Conservation (phyloP, 2,888 invertebrate genomes). For the Gari tellinella region DNA sequence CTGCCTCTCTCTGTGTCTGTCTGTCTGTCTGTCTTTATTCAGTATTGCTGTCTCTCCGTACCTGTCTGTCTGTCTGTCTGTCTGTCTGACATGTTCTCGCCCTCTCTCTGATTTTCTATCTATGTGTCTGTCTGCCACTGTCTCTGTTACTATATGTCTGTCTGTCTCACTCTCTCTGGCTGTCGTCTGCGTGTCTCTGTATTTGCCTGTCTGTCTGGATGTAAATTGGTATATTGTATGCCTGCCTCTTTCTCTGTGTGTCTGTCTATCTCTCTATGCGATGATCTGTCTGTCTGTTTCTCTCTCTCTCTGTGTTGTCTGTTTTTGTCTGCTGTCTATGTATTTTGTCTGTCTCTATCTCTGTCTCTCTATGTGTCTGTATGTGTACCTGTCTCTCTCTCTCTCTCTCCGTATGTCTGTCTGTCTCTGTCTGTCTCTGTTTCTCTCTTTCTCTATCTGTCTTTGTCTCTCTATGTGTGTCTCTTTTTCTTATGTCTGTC, state of each 20-base stretch:
- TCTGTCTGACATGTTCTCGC: background rate
- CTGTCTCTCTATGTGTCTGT: background rate
- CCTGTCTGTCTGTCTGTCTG: background rate
- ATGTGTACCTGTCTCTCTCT: background rate
- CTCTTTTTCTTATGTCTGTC: background rate
- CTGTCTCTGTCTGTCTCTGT: background rate
- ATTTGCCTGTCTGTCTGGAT: background rate
- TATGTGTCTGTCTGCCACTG: background rate
- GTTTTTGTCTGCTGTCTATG: background rate
- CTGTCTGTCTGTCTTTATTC: background rate
- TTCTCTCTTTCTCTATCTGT: too few species aligned
- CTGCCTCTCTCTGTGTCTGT: background rate
- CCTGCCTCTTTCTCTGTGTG: too few species aligned
- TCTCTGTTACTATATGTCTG: background rate
- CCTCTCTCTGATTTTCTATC: constrained; percentile 4
- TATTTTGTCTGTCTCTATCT: background rate
- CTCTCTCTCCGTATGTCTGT: background rate
- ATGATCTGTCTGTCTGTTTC: background rate
- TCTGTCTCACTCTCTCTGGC: background rate
- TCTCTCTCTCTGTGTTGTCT: background rate
- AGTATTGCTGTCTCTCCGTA: background rate
- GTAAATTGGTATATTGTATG: too few species aligned
- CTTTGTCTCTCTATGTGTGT: background rate
- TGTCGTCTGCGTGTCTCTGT: background rate
- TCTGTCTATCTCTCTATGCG: background rate